Conservation (phyloP, 2,888 invertebrate species). For the Odontothrips loti region DNA sequence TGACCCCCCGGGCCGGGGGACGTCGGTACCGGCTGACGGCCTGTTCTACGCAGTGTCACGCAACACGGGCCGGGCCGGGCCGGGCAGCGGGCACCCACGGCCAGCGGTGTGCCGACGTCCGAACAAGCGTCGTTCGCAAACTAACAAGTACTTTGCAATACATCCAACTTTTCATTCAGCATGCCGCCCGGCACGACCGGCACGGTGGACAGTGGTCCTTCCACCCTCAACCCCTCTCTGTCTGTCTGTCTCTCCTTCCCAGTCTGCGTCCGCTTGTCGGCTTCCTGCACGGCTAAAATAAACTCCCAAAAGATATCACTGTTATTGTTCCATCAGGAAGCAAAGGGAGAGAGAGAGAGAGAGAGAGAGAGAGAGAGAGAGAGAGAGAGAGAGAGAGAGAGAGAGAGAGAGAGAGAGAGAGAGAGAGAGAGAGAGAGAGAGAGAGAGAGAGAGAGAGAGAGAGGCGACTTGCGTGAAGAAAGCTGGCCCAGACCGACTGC, state of each 20-base stretch:
- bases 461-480: not conserved
- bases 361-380: not conserved
- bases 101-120: too few species aligned
- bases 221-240: not conserved
- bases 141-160: too few species aligned
- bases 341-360: not conserved
- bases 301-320: not conserved
- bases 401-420: too few species aligned
- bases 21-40: too few species aligned
- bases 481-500: too few species aligned
- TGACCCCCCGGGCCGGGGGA: too few species aligned
- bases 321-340: slow-evolving; percentile 13
- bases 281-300: not conserved
- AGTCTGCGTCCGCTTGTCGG: not conserved
- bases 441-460: not conserved
- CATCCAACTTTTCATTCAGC: too few species aligned
- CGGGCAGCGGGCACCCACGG: not conserved
- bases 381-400: not conserved
- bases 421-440: too few species aligned
- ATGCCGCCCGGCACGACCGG: too few species aligned
- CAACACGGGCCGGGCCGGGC: not conserved
- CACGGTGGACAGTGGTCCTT: not conserved
- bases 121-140: too few species aligned
- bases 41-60: not conserved
- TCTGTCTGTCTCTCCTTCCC: too few species aligned